Evolutionary conservation across 2,113 vertebrate species (phyloP), one percentile per base, ranked within the genome.

Genomic region (Oncorhynchus mykiss): DNA sequence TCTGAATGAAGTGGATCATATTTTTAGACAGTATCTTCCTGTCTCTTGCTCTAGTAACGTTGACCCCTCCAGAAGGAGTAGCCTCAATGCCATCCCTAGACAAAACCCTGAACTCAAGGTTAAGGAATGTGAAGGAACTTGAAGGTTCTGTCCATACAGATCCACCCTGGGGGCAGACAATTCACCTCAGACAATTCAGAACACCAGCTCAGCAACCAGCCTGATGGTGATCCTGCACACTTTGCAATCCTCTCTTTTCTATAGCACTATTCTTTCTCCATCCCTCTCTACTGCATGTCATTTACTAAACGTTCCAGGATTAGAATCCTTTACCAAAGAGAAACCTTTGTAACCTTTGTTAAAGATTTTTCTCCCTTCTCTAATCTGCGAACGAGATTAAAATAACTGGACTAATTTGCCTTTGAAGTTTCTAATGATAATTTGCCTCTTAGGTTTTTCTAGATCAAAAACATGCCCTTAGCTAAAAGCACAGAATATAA

Each of bases 41-140:
- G 65, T 45, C 39, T 45, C 9, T 45, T 9, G 39, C 51, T 54
- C 16, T 54, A 54, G 51, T 18, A 54, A 18, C 5, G 3, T 18
- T 45, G 39, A 45, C 39, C 9, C 8, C 39, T 45, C 39, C 39
- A 45, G 39, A 45, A 9, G 39, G 2, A 45, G 39, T 45, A 84
- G 88, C 90, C 87, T 88, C 82, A 70, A 81, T 82, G 79, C 80
- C 87, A 83, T 88, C 91, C 91, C 78, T 82, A 92, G 88, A 92
- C 91, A 86, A 45, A 89, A 86, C 86, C 82, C 87, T 92, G 91
- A 11, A 9, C 39, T 45, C 2, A 12, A 45, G 89, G 86, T 91
- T 80, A 89, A 92, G 90, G 93, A 93, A 94, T 93, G 90, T 91
- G 92, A n/a, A n/a, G n/a, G n/a, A 94, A 91, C 89, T 82, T 75